These are phyloP conservation scores for Drosophila tani DNA, from an alignment of 1,140 invertebrate genomes.

Conservation along the genomic window DNA sequence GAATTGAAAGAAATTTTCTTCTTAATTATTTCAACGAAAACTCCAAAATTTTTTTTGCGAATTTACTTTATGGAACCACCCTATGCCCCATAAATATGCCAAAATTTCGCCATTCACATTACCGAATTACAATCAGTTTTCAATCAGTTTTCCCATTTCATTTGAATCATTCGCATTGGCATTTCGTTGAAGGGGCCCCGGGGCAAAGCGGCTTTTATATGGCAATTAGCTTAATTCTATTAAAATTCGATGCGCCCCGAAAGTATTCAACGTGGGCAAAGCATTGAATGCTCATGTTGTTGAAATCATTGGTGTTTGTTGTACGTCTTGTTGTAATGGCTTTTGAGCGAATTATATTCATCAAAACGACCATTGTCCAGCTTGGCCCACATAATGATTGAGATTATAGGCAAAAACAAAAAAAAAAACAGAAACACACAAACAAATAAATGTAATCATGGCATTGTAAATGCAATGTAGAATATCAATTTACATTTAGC, in stretches of 20 bases:
- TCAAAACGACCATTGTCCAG: conserved; percentile 18
- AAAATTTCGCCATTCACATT: conserved; percentile 45
- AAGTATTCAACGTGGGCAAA: conserved; percentile 20
- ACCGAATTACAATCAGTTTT: conserved; percentile 66
- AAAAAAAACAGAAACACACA: conserved; percentile 37
- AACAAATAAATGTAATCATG: conserved; percentile 42
- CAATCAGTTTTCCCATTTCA: conserved; percentile 57
- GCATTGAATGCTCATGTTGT: conserved; percentile 10
- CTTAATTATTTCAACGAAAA: too few relatives aligned
- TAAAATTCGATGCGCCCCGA: conserved; percentile 58
- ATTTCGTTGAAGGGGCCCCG: background rate
- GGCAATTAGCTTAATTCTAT: conserved; percentile 79
- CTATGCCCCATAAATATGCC: conserved; percentile 20
- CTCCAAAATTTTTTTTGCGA: background rate
- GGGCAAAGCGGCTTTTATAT: conserved; percentile 54
- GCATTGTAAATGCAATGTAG: conserved; percentile 51
- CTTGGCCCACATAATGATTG: conserved; percentile 32
- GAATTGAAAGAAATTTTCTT: too few relatives aligned
- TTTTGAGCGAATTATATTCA: conserved; percentile 40
- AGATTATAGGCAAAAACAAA: conserved; percentile 25
- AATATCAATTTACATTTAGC: conserved; percentile 81
- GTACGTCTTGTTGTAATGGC: conserved; percentile 20
- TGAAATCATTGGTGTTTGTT: background rate
- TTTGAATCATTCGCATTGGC: conserved; percentile 32
- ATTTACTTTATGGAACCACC: conserved; percentile 22